A percentile compares a stretch with the other conserved stretches of the same genome.
These are phyloP conservation scores for Pseudochirops cupreus DNA, from an alignment of 2,797 vertebrate species.

Conservation along the genomic window DNA sequence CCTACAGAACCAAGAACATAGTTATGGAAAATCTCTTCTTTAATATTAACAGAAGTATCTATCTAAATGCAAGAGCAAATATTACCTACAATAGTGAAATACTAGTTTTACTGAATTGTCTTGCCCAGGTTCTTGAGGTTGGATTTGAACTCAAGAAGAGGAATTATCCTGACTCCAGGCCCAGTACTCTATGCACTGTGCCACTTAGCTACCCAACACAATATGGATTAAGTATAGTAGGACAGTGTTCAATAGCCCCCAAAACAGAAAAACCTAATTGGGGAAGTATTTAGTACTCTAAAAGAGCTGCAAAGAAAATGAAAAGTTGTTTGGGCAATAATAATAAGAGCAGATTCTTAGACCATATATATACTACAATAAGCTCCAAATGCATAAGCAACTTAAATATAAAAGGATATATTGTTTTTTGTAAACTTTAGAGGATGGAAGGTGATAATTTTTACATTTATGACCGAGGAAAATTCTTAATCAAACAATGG, in stretches of 20 bases:
- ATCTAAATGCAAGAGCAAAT: neutral
- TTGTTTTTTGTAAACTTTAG: neutral
- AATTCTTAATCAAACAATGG: neutral
- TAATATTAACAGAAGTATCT: neutral
- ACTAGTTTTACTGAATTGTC: neutral
- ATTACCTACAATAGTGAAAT: neutral
- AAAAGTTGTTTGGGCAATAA: neutral
- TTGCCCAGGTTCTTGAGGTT: neutral
- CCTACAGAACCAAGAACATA: neutral
- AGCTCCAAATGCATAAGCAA: neutral
- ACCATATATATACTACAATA: neutral
- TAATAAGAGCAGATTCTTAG: neutral
- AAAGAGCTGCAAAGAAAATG: neutral
- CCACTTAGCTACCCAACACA: neutral
- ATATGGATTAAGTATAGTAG: neutral
- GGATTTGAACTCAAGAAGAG: neutral
- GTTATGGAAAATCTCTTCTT: neutral
- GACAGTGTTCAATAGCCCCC: neutral
- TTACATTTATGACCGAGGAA: neutral
- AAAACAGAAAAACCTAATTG: neutral
- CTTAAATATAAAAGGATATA: neutral
- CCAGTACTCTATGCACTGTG: neutral
- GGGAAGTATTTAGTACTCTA: neutral
- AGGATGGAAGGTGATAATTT: neutral
- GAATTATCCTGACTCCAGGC: neutral